Percentiles rank a stretch among this genome's conserved stretches.
phyloP scores from a whole-genome alignment of 2,113 vertebrate species.

The Callocephalon fimbriatum region DNA sequence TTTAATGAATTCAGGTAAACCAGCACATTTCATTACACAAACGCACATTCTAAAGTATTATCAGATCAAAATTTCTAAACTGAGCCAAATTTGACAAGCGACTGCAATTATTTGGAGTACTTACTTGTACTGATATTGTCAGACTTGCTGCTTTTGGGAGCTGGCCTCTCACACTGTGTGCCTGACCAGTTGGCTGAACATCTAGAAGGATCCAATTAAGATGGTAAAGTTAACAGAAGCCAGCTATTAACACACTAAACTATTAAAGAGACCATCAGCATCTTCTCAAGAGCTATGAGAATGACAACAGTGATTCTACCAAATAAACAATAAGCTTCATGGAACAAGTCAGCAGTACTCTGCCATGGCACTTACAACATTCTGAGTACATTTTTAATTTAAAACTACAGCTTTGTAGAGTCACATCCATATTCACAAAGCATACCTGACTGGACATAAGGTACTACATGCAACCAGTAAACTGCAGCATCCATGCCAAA shows the following conservation, averaged over 20 bases:
- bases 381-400: background rate
- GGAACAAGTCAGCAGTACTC: background rate
- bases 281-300: background rate
- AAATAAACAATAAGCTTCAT: background rate
- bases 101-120: conserved; percentile 44
- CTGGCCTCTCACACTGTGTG: conserved; percentile 96
- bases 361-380: background rate
- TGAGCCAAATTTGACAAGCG: background rate
- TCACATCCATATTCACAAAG: background rate
- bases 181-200: conserved; percentile 98
- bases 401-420: background rate
- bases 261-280: background rate
- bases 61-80: background rate
- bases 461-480: background rate
- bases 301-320: background rate
- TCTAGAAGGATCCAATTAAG: conserved; percentile 82
- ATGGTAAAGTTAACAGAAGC: conserved; percentile 42
- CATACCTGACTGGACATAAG: background rate
- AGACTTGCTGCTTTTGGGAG: conserved; percentile 97
- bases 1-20: background rate
- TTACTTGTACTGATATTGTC: conserved; percentile 94
- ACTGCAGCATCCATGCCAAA: accelerated
- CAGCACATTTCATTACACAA: background rate
- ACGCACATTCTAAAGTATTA: background rate
- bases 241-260: background rate